phyloP scores from a whole-genome alignment of 1,140 invertebrate genomes.

The Adelges cooleyi region DNA sequence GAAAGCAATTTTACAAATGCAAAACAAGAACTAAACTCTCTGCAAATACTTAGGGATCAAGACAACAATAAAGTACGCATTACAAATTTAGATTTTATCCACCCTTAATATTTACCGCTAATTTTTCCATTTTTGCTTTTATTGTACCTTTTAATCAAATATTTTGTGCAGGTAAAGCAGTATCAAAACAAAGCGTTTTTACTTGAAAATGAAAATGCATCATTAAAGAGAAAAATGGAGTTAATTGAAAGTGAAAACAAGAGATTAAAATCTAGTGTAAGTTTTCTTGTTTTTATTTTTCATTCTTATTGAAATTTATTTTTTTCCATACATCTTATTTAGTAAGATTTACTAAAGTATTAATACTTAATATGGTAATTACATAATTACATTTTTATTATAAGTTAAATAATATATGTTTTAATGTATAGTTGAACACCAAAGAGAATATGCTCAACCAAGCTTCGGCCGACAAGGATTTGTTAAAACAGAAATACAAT shows the following conservation, averaged over 20 bases:
- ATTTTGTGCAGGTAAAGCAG: neutral
- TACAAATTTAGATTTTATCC: neutral
- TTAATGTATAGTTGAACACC: slow-evolving; percentile 39
- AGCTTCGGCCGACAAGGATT: slow-evolving; percentile 60
- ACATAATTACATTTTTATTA: too few species aligned
- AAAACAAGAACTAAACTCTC: slow-evolving; percentile 49
- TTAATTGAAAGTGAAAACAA: slow-evolving; percentile 14
- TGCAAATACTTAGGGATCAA: slow-evolving; percentile 49
- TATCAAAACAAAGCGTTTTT: slow-evolving; percentile 21
- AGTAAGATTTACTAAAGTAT: too few species aligned
- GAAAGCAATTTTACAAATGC: slow-evolving; percentile 54
- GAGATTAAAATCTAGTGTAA: slow-evolving; percentile 19
- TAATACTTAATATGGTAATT: too few species aligned
- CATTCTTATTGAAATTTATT: neutral
- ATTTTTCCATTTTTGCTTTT: neutral
- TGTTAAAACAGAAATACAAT: slow-evolving; percentile 57
- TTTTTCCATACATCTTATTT: too few species aligned
- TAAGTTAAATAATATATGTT: too few species aligned
- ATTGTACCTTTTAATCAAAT: too few species aligned
- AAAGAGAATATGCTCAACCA: slow-evolving; percentile 57
- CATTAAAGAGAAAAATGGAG: slow-evolving; percentile 24
- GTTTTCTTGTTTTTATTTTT: neutral
- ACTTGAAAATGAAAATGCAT: slow-evolving; percentile 2
- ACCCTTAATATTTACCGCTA: neutral
- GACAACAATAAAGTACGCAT: slow-evolving; percentile 44